Conservation (phyloP, 1,140 invertebrate species). For the Pseudomyrmex cubaensis region DNA sequence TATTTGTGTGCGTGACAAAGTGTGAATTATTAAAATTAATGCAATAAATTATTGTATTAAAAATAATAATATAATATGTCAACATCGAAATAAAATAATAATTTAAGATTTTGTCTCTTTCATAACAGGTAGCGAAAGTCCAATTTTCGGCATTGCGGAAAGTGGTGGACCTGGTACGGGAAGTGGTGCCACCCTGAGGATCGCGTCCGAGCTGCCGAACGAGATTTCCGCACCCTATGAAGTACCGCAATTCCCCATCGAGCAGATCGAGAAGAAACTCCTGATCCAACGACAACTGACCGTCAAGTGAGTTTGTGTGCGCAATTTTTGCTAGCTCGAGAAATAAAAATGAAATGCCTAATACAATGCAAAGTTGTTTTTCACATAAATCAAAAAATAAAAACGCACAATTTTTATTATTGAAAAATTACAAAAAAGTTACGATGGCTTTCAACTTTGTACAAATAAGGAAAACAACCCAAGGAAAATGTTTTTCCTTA, state of each 20-base stretch:
- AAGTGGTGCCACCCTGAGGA: slow-evolving; percentile 67
- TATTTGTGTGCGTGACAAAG: neutral
- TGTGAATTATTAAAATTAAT: neutral
- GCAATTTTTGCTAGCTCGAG: no score
- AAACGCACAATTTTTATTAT: no score
- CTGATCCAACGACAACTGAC: slow-evolving; percentile 96
- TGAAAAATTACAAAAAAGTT: no score
- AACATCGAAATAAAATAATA: slow-evolving; percentile 10
- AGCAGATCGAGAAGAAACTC: slow-evolving; percentile 97
- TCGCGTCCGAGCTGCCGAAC: slow-evolving; percentile 89
- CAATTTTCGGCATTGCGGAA: slow-evolving; percentile 79
- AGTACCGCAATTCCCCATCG: slow-evolving; percentile 98
- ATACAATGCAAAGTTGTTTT: no score
- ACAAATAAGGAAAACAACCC: no score
- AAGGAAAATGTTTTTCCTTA: no score
- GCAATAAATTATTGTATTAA: neutral
- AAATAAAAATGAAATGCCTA: no score
- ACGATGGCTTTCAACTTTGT: no score
- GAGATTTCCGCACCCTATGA: slow-evolving; percentile 97
- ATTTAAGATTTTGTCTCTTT: neutral
- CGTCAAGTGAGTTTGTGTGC: slow-evolving; percentile 89
- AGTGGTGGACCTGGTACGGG: slow-evolving; percentile 65
- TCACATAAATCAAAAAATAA: no score
- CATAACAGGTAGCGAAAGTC: slow-evolving; percentile 82
- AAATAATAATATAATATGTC: neutral